Base-by-base conservation (phyloP, 2,797 vertebrate genomes). In the Peromyscus melanophrys region DNA sequence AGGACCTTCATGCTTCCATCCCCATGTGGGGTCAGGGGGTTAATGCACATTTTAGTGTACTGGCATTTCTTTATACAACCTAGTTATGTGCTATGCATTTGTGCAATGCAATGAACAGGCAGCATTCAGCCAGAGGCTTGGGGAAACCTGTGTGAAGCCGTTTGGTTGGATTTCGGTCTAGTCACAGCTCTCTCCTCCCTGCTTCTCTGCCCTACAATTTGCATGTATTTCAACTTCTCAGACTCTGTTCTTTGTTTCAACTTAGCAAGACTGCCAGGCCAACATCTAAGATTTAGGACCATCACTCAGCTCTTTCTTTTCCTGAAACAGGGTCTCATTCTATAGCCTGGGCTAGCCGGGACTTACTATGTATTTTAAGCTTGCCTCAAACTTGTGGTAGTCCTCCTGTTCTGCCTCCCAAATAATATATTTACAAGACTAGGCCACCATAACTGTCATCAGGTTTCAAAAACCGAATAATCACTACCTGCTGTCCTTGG, bases 81-180 rank as follows among this genome's bases (percentile, higher is more conserved):
- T 17, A 29, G 25, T 65, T 43, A 31, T 2, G 73, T 0, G 4
- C 1, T 37, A 9, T 16, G 34, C 29, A 43, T 80, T 57, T 65
- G 8, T 67, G 2, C 23, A 43, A 65, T 29, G 11, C 17, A 55
- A 14, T 29, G 4, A 16, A 9, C 34, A 49, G 49, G 17, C 1
- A 23, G 17, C 12, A 29, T 46, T 90, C 49, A 73, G 25, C n/a
- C 55, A 49, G 11, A 65, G 55, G 40, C 16, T 87, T n/a, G 85
- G 9, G 40, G 17, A 76, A 46, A n/a, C 4, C 2, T 1, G 0
- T 1, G 27, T 21, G 19, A 65, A 57, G 31, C 25, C 27, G n/a
- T n/a, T n/a, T n/a, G 40, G 67, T 55, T 59, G 46, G 16, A 49
- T 11, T 67, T 81, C 21, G 89, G 0, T 83, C 37, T 91, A 19